Evolutionary conservation across 2,888 invertebrate species (phyloP).

Genomic region (Chaetoderma sp.): DNA sequence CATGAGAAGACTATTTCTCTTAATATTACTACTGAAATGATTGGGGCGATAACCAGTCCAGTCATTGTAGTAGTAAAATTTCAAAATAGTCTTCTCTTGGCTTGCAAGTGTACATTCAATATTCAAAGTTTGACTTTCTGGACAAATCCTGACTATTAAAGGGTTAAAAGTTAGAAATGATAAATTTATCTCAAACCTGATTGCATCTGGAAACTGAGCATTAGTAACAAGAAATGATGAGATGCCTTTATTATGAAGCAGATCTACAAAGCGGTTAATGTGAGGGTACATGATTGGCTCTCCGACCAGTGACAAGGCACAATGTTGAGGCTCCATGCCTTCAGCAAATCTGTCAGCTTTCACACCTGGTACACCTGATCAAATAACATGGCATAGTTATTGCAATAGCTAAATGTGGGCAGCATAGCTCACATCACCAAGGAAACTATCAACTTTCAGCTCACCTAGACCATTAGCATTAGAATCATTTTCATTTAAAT

Average conservation of each 20-base stretch:
- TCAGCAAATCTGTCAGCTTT: slow-evolving; percentile 71
- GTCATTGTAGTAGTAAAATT: no score
- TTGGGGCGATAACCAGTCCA: no score
- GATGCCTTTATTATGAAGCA: slow-evolving; percentile 72
- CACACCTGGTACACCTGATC: slow-evolving; percentile 74
- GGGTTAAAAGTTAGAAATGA: no score
- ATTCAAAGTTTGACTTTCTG: no score
- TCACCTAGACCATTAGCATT: not conserved
- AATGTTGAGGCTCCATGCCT: slow-evolving; percentile 72
- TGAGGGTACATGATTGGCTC: slow-evolving; percentile 77
- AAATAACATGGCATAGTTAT: not conserved
- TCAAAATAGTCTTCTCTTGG: no score
- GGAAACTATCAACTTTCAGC: not conserved
- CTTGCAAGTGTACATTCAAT: no score
- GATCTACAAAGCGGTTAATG: slow-evolving; percentile 72
- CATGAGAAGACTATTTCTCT: no score
- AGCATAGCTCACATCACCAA: not conserved
- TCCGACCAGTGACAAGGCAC: slow-evolving; percentile 75
- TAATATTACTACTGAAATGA: no score
- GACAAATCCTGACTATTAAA: no score
- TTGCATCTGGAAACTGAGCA: slow-evolving; percentile 75
- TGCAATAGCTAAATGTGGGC: no score
- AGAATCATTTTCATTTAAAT: no score
- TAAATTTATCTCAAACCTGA: slow-evolving; percentile 64
- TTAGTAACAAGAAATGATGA: slow-evolving; percentile 75